Conservation (phyloP, 2,797 vertebrate genomes). For the Phoebastria nigripes region DNA sequence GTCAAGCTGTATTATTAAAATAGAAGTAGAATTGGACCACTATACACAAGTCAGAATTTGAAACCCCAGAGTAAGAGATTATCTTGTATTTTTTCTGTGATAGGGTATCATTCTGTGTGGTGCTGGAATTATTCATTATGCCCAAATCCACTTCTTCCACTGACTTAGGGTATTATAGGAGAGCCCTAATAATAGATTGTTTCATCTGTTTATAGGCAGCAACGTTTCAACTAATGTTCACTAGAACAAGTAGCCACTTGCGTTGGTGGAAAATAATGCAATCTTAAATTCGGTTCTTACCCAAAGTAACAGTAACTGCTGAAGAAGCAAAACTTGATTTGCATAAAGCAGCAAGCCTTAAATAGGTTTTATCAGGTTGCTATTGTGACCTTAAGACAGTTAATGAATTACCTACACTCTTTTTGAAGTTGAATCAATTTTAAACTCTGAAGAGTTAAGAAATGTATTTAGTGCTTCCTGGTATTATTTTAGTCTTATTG, state of each 20-base stretch:
- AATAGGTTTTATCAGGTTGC: neutral
- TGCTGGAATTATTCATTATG: neutral
- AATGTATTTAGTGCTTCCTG: neutral
- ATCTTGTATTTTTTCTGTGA: neutral
- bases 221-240: neutral
- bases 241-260: neutral
- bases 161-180: neutral
- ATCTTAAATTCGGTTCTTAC: neutral
- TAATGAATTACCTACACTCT: neutral
- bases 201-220: neutral
- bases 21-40: neutral
- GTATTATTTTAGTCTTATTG: neutral
- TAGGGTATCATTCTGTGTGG: neutral
- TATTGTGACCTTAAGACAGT: neutral
- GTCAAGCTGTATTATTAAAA: neutral
- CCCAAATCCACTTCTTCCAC: neutral
- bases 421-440: neutral
- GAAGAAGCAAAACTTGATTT: neutral
- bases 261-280: neutral
- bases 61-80: neutral
- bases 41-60: neutral
- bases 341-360: neutral
- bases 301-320: neutral
- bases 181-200: neutral
- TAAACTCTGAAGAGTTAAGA: neutral